A percentile compares a stretch with the other conserved stretches of the same genome.
These are phyloP conservation scores for Clarias magur DNA, from an alignment of 2,113 vertebrate species.

Conservation along the genomic window DNA sequence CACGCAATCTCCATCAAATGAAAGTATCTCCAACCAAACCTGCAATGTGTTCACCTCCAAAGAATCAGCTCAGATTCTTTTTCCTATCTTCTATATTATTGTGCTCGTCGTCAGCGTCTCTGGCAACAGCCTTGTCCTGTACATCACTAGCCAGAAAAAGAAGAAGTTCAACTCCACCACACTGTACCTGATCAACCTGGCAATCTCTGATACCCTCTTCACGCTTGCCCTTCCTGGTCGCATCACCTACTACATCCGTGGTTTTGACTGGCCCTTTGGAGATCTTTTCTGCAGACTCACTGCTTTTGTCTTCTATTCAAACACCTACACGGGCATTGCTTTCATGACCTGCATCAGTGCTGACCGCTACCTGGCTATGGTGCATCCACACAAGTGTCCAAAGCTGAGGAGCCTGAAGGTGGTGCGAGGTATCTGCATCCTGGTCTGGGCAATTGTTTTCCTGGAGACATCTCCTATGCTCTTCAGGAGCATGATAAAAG, in stretches of 20 bases:
- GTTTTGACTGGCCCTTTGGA: conserved; percentile 82
- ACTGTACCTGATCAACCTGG: conserved; percentile 81
- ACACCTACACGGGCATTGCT: conserved; percentile 81
- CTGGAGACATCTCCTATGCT: conserved; percentile 74
- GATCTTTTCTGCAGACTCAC: conserved; percentile 76
- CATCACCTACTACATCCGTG: conserved; percentile 76
- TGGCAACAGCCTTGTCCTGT: conserved; percentile 80
- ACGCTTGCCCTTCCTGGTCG: conserved; percentile 76
- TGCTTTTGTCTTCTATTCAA: conserved; percentile 78
- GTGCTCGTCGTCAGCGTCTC: conserved; percentile 74
- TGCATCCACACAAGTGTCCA: conserved; percentile 67
- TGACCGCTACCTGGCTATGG: conserved; percentile 82
- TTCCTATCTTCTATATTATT: conserved; percentile 75
- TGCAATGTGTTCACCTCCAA: conserved; percentile 75
- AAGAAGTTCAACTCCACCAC: conserved; percentile 81
- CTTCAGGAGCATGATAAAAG: conserved; percentile 64
- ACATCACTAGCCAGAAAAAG: conserved; percentile 74
- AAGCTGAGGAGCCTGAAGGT: conserved; percentile 63
- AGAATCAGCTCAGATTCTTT: conserved; percentile 65
- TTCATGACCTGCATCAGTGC: conserved; percentile 84
- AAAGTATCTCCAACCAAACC: conserved; percentile 60
- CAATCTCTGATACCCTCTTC: conserved; percentile 80
- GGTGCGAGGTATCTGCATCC: conserved; percentile 68
- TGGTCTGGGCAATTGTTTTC: conserved; percentile 77
- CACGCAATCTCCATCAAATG: conserved; percentile 4